Percentiles rank a stretch among this genome's conserved stretches.
Conservation (phyloP, 2,888 invertebrate genomes). For the Volucella inanis region DNA sequence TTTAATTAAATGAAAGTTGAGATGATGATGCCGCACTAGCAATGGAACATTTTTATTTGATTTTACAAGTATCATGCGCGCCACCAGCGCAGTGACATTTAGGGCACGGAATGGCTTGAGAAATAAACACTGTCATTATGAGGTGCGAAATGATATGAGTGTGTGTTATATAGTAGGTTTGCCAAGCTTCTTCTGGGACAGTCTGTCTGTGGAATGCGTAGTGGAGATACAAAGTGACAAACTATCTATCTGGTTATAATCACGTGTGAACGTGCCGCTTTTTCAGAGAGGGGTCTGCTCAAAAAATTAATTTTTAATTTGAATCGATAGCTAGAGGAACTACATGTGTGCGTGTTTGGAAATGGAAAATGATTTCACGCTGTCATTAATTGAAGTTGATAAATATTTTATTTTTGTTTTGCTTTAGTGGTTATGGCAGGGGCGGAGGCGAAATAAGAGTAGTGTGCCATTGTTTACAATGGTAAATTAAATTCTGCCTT, state of each 20-base stretch:
- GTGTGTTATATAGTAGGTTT: constrained; percentile 8
- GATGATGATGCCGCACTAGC: constrained; percentile 43
- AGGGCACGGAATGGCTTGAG: constrained; percentile 60
- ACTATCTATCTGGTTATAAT: constrained; percentile 1
- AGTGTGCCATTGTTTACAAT: neutral
- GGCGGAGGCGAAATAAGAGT: too few relatives aligned
- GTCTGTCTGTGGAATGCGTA: neutral
- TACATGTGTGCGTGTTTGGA: constrained; percentile 29
- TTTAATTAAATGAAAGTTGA: constrained; percentile 65
- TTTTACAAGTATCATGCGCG: constrained; percentile 55
- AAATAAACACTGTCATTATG: constrained; percentile 70
- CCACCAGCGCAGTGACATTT: constrained; percentile 50
- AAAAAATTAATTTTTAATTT: constrained; percentile 60
- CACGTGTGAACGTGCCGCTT: constrained; percentile 33
- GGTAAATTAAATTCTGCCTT: constrained; percentile 61
- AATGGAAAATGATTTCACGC: constrained; percentile 46
- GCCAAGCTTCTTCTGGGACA: constrained; percentile 4
- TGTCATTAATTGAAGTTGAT: constrained; percentile 67
- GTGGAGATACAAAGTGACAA: constrained; percentile 49
- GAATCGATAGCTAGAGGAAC: constrained; percentile 11
- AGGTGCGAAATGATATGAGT: constrained; percentile 70
- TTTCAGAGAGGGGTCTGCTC: constrained; percentile 1
- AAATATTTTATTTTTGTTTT: constrained; percentile 66
- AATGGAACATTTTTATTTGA: constrained; percentile 67
- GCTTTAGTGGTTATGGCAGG: constrained; percentile 5